These are phyloP conservation scores for Acanthurus lineatus DNA, from an alignment of 2,797 vertebrate species.

Conservation along the genomic window DNA sequence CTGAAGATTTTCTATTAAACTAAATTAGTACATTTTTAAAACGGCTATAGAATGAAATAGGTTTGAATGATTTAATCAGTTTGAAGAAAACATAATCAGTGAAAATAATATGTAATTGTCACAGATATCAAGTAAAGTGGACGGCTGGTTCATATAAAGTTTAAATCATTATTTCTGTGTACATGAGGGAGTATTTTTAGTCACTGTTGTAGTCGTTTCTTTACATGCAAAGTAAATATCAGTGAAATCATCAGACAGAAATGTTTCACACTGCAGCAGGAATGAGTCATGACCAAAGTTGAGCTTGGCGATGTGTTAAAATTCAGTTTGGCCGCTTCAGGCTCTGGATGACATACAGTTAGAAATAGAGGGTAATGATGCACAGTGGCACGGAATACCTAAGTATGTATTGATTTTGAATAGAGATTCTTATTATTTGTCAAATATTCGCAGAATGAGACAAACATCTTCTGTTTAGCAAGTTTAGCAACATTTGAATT, in stretches of 20 bases:
- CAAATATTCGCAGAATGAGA: neutral
- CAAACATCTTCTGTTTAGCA: neutral
- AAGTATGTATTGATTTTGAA: neutral
- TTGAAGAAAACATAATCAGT: neutral
- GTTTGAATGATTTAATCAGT: neutral
- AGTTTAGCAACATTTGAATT: conserved; percentile 7
- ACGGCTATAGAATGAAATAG: neutral
- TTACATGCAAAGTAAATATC: conserved; percentile 25
- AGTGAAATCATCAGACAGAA: conserved; percentile 38
- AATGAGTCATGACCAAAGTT: conserved; percentile 31
- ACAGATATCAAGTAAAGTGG: neutral
- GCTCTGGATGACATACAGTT: conserved; percentile 1
- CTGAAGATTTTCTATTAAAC: neutral
- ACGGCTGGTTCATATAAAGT: conserved; percentile 27
- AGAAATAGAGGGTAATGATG: conserved; percentile 15
- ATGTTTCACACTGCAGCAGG: conserved; percentile 34
- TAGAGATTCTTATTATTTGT: neutral
- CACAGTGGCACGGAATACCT: neutral
- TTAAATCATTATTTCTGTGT: conserved; percentile 23
- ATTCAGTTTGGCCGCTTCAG: conserved; percentile 5
- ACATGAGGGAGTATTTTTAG: conserved; percentile 13
- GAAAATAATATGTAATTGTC: too few species aligned
- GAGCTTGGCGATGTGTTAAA: neutral
- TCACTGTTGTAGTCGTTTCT: neutral
- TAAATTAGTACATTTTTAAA: neutral